Evolutionary conservation across 2,113 vertebrate genomes (phyloP), one percentile per base, ranked within the genome.

Genomic region (Meles meles): DNA sequence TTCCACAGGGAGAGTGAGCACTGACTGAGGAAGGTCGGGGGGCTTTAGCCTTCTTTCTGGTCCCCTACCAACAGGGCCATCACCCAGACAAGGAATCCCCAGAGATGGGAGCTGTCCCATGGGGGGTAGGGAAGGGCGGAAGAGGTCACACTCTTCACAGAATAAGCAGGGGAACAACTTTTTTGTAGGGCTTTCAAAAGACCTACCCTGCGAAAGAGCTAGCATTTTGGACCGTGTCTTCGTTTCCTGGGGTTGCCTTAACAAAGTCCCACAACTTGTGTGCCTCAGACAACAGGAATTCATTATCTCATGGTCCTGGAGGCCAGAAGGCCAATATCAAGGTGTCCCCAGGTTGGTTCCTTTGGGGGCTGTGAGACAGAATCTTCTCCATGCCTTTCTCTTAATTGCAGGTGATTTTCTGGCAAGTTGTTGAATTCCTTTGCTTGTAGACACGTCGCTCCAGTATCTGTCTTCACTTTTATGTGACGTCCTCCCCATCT

Each of bases 391-490:
- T 2, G 2, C 1, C 37, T 31, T 1, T 89, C n/a, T 55, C 83
- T 47, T 84, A 67, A 20, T 14, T 81, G 52, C 17, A 13, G 25
- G 23, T 23, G 55, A 52, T 7, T 37, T 18, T 0, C 37, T 37
- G 47, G 6, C 20, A 31, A 5, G 2, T 5, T 13, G 7, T 37
- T 3, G 7, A 29, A 6, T 17, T 21, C 27, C 6, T 18, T 23
- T 12, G 18, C 31, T 86, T 42, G 39, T 4, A 5, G 9, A 34
- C 1, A 12, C 0, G 7, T 49, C 39, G 5, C 7, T 67, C 31
- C 6, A 0, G 0, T 17, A 27, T 31, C 74, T 23, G 14, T 14
- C n/a, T 88, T 69, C 12, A 1, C 15, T 13, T 25, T 59, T 14
- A 63, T 10, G 13, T 5, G 31, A 8, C 5, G 1, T 76, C 20